phyloP scores from a whole-genome alignment of 2,113 vertebrate genomes.

The Empidonax traillii region DNA sequence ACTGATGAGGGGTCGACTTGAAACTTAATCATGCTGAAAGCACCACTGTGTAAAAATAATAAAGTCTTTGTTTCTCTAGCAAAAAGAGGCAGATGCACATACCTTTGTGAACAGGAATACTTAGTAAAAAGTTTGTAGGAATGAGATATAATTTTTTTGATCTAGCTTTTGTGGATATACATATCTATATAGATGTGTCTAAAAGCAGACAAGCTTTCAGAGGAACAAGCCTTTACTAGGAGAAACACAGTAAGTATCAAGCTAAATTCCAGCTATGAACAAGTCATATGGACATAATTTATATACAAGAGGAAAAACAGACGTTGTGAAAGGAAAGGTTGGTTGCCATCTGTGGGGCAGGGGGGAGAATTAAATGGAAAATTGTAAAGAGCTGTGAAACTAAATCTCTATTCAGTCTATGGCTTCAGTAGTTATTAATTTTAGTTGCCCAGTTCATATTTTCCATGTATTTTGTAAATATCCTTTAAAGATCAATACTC shows the following conservation, averaged over 20 bases:
- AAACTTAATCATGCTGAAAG: not conserved
- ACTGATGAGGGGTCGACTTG: not conserved
- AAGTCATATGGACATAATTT: not conserved
- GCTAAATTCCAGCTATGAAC: not conserved
- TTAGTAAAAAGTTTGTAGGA: not conserved
- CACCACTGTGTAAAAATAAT: not conserved
- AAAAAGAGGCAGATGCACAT: not conserved
- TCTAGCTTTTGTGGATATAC: not conserved
- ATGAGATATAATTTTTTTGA: not conserved
- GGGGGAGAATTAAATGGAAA: not conserved
- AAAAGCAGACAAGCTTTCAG: not conserved
- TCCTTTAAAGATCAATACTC: not conserved
- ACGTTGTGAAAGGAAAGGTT: not conserved
- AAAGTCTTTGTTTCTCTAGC: not conserved
- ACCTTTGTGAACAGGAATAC: not conserved
- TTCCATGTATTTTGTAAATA: not conserved
- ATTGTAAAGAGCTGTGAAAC: not conserved
- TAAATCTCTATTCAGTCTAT: not conserved
- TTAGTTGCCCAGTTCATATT: not conserved
- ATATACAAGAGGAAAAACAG: not conserved
- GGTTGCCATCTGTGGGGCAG: not conserved
- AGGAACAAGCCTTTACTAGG: not conserved
- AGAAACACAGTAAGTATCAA: not conserved
- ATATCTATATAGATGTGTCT: not conserved
- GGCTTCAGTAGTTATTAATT: not conserved